Base-by-base conservation (phyloP, 2,113 vertebrate genomes). In the Hypanus sabinus region DNA sequence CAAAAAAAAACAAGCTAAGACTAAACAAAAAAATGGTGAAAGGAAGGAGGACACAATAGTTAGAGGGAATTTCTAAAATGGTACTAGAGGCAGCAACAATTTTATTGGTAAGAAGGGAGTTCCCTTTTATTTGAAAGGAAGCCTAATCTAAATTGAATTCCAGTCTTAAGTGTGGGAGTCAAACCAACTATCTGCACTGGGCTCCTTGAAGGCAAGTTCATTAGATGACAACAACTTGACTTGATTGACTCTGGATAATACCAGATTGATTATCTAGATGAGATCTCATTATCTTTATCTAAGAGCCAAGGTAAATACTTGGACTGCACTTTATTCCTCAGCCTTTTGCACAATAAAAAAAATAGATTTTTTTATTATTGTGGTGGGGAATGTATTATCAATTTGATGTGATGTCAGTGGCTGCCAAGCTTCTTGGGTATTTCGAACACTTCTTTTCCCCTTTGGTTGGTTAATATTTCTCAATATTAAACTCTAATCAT, bases 321-420 rank as follows among this genome's bases (percentile, higher is more conserved):
- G 36, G 16, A 55, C 16, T 55, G 55, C 46, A 27, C 12, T 11
- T 87, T 46, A 46, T 46, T 46, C 46, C 46, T 46, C 2, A 3
- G 46, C 46, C n/a, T 79, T 79, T 36, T 79, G 76, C 11, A 79
- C 76, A 79, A 79, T 36, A 10, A 36, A 36, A 36, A 36, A n/a
- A 77, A 75, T n/a, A 30, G 4, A 76, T 76, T 76, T 30, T 14
- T 75, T 76, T 76, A 7, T 76, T 20, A 24, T 73, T 22, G 6
- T 18, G 18, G 6, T 16, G 8, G 6, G 38, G 80, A 55, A 24
- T 85, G 81, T 85, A 87, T 62, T 62, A 65, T 33, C 30, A 65
- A 33, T 62, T 30, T 68, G 85, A 90, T 90, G 85, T 90, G 85
- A 20, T 90, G 85, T 62, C 85, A 90, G 85, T 62, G 65, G 85